These are phyloP conservation scores for Ahaetulla prasina DNA, from an alignment of 2,113 vertebrate species.

Conservation along the genomic window DNA sequence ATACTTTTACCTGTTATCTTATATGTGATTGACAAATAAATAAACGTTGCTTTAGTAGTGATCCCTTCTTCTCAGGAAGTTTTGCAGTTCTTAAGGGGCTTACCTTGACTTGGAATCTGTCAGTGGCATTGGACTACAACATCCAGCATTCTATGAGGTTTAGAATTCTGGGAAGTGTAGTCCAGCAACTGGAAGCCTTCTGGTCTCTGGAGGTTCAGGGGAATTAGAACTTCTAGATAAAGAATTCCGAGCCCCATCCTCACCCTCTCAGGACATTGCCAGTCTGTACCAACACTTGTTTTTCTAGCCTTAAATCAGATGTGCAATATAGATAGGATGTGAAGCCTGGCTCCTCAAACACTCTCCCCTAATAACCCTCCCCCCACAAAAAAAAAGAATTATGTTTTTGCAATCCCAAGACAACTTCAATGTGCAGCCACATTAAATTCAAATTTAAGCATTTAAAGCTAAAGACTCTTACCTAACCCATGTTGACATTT, in stretches of 20 bases:
- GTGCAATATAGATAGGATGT: background rate
- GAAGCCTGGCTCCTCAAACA: background rate
- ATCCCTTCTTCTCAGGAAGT: background rate
- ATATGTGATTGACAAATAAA: too few species aligned
- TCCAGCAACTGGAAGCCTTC: background rate
- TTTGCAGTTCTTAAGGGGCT: background rate
- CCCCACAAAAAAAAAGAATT: background rate
- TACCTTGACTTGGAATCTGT: background rate
- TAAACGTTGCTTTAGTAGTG: background rate
- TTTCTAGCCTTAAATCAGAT: background rate
- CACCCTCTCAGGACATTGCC: background rate
- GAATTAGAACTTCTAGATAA: background rate
- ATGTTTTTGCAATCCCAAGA: background rate
- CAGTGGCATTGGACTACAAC: background rate
- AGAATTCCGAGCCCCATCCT: background rate
- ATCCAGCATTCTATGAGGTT: background rate
- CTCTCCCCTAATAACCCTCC: too few species aligned
- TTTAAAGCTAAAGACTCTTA: background rate
- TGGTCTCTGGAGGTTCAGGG: background rate
- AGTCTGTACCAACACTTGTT: background rate
- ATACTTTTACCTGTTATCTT: too few species aligned
- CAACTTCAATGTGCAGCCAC: background rate
- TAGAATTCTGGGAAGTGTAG: background rate
- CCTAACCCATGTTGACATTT: background rate
- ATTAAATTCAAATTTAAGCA: background rate